Conservation (phyloP, 2,888 invertebrate genomes). For the Athripsodes cinereus region DNA sequence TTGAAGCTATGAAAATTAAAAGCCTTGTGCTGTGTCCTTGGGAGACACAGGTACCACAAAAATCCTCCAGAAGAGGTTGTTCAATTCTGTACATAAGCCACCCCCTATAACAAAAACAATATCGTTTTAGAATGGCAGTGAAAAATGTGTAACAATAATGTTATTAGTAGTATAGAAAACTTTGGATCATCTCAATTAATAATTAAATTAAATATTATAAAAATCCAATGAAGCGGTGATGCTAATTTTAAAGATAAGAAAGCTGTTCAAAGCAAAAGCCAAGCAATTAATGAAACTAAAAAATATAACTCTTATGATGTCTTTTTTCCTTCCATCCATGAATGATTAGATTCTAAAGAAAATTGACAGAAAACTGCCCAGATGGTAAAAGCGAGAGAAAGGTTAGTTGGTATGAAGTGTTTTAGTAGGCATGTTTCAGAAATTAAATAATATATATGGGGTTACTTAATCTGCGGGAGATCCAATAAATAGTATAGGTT, state of each 20-base stretch:
- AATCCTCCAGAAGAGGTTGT: not conserved
- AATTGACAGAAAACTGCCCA: no score
- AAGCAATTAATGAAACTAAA: not conserved
- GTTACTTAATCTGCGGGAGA: no score
- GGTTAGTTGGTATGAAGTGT: no score
- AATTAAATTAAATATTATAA: not conserved
- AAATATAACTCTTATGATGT: not conserved
- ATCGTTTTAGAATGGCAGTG: not conserved
- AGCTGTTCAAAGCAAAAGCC: not conserved
- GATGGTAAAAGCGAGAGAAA: no score
- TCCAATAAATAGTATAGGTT: no score
- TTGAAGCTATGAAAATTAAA: not conserved
- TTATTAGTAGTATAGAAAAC: not conserved
- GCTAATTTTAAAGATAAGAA: not conserved
- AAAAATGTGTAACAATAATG: not conserved
- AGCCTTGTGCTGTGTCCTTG: not conserved
- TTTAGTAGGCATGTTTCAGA: no score
- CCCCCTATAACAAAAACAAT: constrained; percentile 26
- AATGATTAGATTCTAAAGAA: no score
- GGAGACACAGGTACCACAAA: not conserved
- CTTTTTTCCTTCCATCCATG: not conserved
- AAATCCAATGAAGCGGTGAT: not conserved
- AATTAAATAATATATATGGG: no score
- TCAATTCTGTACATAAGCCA: constrained; percentile 24
- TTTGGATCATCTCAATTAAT: not conserved